These are phyloP conservation scores for Siderastrea siderea DNA, from an alignment of 92 coral and sea anemone genomes.

Conservation along the genomic window DNA sequence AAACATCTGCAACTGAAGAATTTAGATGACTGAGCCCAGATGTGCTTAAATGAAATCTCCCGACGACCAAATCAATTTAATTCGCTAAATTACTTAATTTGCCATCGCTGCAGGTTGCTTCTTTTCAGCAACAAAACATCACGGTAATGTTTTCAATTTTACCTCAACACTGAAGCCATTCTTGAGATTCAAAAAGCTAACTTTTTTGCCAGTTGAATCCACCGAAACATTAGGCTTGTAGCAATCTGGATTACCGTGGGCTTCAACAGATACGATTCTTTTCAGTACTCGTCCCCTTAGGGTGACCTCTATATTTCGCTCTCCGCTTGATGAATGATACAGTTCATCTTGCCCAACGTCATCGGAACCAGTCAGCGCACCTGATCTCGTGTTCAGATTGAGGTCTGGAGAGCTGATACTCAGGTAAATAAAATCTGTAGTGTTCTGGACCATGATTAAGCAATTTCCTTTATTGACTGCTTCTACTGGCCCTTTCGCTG, in stretches of 20 bases:
- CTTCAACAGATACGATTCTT: background rate
- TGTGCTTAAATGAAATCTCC: no score
- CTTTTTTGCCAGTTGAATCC: background rate
- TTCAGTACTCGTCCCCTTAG: background rate
- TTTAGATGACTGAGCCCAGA: no score
- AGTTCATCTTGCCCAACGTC: conserved; percentile 42
- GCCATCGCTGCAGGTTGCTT: background rate
- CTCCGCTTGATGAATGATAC: conserved; percentile 38
- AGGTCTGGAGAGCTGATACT: conserved; percentile 57
- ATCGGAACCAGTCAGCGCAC: background rate
- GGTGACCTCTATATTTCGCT: conserved; percentile 11
- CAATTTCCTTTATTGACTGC: conserved; percentile 35
- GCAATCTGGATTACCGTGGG: conserved; percentile 28
- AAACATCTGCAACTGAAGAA: no score
- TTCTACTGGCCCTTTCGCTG: conserved; percentile 53
- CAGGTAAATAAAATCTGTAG: background rate
- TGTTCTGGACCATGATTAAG: conserved; percentile 71
- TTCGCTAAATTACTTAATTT: no score
- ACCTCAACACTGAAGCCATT: conserved; percentile 56
- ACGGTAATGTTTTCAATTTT: background rate
- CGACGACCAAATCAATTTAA: no score
- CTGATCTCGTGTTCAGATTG: conserved; percentile 25
- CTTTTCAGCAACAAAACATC: background rate
- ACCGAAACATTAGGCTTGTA: conserved; percentile 25
- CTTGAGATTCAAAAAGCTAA: conserved; percentile 29